phyloP scores from a whole-genome alignment of 2,797 vertebrate species.

The Schizopygopsis pylzovi region DNA sequence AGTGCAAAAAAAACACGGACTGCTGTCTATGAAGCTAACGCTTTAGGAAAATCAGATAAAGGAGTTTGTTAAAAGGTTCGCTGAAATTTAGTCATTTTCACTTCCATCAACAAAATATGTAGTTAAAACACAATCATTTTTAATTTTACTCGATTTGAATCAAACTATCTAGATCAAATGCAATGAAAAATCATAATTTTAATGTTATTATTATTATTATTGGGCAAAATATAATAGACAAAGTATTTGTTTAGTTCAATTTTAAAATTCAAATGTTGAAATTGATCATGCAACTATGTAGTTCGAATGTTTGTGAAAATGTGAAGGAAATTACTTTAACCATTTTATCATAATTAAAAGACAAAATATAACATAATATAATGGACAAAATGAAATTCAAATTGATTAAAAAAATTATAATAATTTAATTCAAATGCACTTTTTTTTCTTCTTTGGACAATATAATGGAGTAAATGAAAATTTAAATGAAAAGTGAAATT shows the following conservation, averaged over 20 bases:
- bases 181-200: too few relatives aligned
- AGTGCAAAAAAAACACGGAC: neutral
- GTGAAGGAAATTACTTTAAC: too few relatives aligned
- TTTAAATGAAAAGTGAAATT: too few relatives aligned
- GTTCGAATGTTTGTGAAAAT: neutral
- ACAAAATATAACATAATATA: neutral
- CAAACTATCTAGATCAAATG: neutral
- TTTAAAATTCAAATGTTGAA: too few relatives aligned
- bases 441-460: neutral
- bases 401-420: too few relatives aligned
- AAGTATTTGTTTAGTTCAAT: too few relatives aligned
- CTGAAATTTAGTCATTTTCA: neutral
- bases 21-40: neutral
- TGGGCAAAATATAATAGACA: too few relatives aligned
- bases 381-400: neutral
- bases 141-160: neutral
- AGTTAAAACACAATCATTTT: neutral
- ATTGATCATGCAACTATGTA: neutral
- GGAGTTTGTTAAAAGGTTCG: neutral
- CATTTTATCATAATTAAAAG: neutral
- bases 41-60: neutral
- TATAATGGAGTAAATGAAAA: neutral
- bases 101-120: neutral
- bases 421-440: neutral
- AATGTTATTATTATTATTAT: too few relatives aligned